These are phyloP conservation scores for Dipodomys ordii DNA, from an alignment of 2,113 vertebrate species.

Conservation along the genomic window DNA sequence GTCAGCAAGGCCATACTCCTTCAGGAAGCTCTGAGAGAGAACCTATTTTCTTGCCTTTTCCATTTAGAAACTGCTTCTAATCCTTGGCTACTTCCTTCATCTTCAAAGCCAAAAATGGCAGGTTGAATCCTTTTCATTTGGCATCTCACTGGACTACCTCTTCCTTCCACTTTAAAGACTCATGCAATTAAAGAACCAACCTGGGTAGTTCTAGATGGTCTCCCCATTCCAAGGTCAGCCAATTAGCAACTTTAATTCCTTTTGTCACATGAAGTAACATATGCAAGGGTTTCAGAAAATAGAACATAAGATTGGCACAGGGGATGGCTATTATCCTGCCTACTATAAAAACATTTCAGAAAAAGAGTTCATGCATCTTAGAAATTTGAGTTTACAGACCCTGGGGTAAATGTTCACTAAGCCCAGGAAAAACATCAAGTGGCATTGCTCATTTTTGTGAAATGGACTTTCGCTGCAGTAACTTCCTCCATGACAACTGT, in stretches of 20 bases:
- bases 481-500: conserved; percentile 6
- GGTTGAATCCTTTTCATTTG: neutral
- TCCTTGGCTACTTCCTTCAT: neutral
- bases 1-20: neutral
- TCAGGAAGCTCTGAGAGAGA: neutral
- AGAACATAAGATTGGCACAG: neutral
- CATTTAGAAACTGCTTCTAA: neutral
- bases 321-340: neutral
- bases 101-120: conserved; percentile 7
- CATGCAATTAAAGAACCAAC: neutral
- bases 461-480: neutral
- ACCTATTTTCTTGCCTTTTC: neutral
- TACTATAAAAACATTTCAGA: conserved; percentile 43
- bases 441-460: conserved; percentile 35
- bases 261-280: neutral
- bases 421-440: conserved; percentile 49
- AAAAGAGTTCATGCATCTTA: conserved; percentile 67
- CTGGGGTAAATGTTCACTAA: conserved; percentile 26
- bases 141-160: neutral
- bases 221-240: neutral
- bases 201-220: neutral
- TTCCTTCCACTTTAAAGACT: neutral
- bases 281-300: neutral
- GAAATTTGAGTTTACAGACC: conserved; percentile 67
- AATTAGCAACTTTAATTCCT: neutral